These are phyloP conservation scores for Campylomormyrus tamandua DNA, from an alignment of 2,113 vertebrate genomes.

Conservation along the genomic window DNA sequence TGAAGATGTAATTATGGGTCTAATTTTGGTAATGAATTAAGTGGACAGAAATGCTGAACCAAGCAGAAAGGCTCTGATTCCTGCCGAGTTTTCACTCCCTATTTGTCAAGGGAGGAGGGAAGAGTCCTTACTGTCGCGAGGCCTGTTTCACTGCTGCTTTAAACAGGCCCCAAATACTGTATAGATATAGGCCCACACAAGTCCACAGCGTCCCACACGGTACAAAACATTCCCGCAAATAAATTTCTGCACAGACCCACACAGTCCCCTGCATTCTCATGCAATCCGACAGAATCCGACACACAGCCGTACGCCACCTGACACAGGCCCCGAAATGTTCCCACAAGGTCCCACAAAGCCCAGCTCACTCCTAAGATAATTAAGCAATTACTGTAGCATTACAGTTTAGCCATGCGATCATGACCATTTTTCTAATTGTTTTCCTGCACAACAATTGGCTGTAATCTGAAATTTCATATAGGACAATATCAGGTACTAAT, in stretches of 20 bases:
- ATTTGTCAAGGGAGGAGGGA: neutral
- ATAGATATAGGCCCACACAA: neutral
- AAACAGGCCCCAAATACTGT: neutral
- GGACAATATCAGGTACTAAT: neutral
- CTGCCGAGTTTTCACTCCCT: neutral
- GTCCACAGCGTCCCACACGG: neutral
- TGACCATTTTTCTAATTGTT: neutral
- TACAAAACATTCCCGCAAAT: neutral
- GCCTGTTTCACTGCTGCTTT: neutral
- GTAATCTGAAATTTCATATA: neutral
- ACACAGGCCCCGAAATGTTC: neutral
- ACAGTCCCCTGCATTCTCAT: neutral
- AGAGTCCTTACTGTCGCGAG: neutral
- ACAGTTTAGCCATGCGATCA: neutral
- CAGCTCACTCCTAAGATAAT: neutral
- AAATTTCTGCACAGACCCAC: neutral
- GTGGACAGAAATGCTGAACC: constrained; percentile 51
- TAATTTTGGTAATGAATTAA: constrained; percentile 52
- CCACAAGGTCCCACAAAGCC: neutral
- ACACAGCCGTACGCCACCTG: neutral
- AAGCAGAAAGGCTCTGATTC: neutral
- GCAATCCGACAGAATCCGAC: neutral
- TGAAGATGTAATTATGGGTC: constrained; percentile 27
- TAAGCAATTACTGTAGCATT: neutral
- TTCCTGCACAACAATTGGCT: neutral